Evolutionary conservation across 2,113 vertebrate genomes (phyloP).

Genomic region (Prolemur simus): DNA sequence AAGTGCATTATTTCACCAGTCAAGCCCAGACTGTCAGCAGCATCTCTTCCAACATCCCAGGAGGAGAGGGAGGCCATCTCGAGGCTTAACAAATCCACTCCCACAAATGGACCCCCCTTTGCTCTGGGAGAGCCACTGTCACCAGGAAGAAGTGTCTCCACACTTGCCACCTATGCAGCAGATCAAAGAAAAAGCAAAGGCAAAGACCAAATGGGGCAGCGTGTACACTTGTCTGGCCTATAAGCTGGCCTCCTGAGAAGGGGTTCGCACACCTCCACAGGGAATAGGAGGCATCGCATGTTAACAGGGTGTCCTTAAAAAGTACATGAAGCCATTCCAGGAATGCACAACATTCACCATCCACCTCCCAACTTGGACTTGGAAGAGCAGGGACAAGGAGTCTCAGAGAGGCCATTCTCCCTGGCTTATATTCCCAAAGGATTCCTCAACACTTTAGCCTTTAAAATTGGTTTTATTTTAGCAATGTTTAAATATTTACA

Average conservation of each 20-base stretch:
- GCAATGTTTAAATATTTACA: background rate
- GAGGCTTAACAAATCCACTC: background rate
- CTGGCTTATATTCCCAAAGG: background rate
- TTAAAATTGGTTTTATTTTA: background rate
- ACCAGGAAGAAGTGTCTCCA: background rate
- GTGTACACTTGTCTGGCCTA: background rate
- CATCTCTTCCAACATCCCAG: background rate
- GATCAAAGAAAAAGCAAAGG: constrained; percentile 24
- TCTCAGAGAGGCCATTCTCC: background rate
- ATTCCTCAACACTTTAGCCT: background rate
- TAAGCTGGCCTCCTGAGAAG: background rate
- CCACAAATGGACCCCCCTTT: background rate
- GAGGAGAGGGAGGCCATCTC: background rate
- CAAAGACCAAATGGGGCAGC: background rate
- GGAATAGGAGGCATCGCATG: background rate
- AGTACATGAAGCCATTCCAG: background rate
- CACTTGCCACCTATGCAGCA: background rate
- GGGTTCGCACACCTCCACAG: background rate
- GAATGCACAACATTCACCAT: background rate
- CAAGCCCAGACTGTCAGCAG: background rate
- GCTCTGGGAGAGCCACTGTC: background rate
- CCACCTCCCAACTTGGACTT: background rate
- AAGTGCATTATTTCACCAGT: background rate
- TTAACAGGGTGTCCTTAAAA: background rate
- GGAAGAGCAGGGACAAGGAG: background rate